Conservation (phyloP, 2,797 vertebrate genomes). For the Chaetophractus vellerosus region DNA sequence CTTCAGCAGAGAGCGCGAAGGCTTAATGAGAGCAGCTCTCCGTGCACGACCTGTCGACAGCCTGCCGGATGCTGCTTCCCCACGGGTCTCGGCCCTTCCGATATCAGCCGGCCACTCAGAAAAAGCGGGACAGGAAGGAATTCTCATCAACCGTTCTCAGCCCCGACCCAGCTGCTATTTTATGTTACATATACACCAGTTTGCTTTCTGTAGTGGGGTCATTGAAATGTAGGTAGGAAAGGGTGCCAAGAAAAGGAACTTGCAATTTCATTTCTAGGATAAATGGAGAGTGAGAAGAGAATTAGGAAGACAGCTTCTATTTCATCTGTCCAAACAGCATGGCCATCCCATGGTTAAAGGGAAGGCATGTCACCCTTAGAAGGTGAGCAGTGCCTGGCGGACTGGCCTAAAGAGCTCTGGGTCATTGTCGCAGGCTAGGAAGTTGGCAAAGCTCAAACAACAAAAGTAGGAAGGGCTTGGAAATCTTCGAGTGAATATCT, state of each 20-base stretch:
- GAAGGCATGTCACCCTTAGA: neutral
- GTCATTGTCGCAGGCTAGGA: neutral
- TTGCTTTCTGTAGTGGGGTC: slow-evolving; percentile 56
- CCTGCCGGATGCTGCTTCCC: neutral
- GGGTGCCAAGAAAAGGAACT: slow-evolving; percentile 55
- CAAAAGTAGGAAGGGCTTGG: neutral
- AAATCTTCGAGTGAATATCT: neutral
- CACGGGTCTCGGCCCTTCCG: neutral
- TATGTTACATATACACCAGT: neutral
- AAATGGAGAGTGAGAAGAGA: slow-evolving; percentile 14
- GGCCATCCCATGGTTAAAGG: neutral
- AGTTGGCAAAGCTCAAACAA: neutral
- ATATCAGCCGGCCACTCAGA: slow-evolving; percentile 8
- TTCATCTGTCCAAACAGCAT: neutral
- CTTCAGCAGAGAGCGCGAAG: slow-evolving; percentile 36
- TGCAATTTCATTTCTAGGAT: slow-evolving; percentile 46
- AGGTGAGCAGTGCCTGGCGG: neutral
- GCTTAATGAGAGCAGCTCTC: slow-evolving; percentile 69
- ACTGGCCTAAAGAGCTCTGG: neutral
- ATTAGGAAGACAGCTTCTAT: slow-evolving; percentile 22
- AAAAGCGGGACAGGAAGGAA: slow-evolving; percentile 12
- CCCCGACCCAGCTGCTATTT: neutral
- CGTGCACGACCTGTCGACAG: neutral
- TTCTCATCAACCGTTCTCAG: neutral
- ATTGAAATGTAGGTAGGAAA: slow-evolving; percentile 19